These are phyloP conservation scores for Zoanthus sansibaricus DNA, from an alignment of 92 coral and sea anemone species.

Conservation along the genomic window DNA sequence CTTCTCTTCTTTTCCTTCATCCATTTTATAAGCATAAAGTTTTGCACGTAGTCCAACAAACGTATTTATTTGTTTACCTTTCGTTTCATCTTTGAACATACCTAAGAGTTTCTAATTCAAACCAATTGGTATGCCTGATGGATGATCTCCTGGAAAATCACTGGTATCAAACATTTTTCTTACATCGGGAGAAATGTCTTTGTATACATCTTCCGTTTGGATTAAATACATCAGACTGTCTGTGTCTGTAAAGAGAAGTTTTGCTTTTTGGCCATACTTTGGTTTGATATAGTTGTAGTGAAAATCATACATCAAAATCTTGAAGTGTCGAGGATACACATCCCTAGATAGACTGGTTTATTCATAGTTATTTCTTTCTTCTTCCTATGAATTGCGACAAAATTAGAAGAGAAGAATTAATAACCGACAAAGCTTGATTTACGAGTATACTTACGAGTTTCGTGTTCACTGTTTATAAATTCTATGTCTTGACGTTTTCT, in stretches of 20 bases:
- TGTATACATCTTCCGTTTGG: neutral
- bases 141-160: neutral
- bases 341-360: neutral
- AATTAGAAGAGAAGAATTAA: neutral
- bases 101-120: too few relatives aligned
- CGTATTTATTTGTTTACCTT: neutral
- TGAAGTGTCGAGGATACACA: neutral
- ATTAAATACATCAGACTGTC: neutral
- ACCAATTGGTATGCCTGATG: neutral
- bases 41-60: neutral
- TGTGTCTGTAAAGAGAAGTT: neutral
- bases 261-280: neutral
- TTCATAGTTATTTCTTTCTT: neutral
- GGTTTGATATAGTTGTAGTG: neutral
- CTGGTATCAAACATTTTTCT: neutral
- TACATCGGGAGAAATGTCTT: neutral
- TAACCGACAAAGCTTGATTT: neutral
- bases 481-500: neutral
- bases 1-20: neutral
- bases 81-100: too few relatives aligned
- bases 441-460: neutral
- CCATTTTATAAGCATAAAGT: neutral
- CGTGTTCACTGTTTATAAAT: neutral
- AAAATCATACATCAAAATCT: too few relatives aligned
- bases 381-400: neutral